Percentiles rank a stretch among this genome's conserved stretches.
phyloP scores from a whole-genome alignment of 1,140 invertebrate species.

The Lysiphlebus fabarum region DNA sequence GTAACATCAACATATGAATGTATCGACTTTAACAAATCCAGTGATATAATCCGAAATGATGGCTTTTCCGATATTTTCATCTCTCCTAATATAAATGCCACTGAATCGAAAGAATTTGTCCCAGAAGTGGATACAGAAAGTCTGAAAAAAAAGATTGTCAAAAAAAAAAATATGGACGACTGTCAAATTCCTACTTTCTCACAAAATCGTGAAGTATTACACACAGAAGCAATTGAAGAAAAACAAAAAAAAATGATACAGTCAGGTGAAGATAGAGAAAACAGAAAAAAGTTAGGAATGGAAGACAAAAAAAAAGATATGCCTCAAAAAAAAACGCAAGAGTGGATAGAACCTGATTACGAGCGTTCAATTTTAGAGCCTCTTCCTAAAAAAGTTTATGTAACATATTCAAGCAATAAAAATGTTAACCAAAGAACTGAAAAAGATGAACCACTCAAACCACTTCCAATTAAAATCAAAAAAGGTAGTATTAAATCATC shows the following conservation, averaged over 20 bases:
- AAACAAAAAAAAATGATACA: conserved; percentile 4
- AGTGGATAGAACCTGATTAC: conserved; percentile 54
- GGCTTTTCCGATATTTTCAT: too few species aligned
- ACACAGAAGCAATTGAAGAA: conserved; percentile 14
- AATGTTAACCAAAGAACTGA: conserved; percentile 3
- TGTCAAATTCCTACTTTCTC: too few species aligned
- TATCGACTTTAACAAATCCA: too few species aligned
- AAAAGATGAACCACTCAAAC: conserved; percentile 35
- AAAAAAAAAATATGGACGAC: too few species aligned
- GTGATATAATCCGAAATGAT: too few species aligned
- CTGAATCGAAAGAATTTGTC: too few species aligned
- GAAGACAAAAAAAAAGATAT: conserved; percentile 45
- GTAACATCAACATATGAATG: too few species aligned
- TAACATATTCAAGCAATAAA: conserved; percentile 26
- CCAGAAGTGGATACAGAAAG: too few species aligned
- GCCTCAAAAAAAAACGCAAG: conserved; percentile 42
- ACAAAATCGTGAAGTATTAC: not conserved
- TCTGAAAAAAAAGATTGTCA: too few species aligned
- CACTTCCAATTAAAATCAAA: conserved; percentile 48
- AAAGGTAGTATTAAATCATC: conserved; percentile 50
- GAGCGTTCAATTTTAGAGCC: conserved; percentile 51
- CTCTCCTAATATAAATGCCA: too few species aligned
- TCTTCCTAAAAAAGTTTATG: conserved; percentile 53
- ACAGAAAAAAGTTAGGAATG: conserved; percentile 27
- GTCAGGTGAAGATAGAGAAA: conserved; percentile 31